phyloP scores from a whole-genome alignment of 92 coral and sea anemone species.

The Paramuricea clavata region DNA sequence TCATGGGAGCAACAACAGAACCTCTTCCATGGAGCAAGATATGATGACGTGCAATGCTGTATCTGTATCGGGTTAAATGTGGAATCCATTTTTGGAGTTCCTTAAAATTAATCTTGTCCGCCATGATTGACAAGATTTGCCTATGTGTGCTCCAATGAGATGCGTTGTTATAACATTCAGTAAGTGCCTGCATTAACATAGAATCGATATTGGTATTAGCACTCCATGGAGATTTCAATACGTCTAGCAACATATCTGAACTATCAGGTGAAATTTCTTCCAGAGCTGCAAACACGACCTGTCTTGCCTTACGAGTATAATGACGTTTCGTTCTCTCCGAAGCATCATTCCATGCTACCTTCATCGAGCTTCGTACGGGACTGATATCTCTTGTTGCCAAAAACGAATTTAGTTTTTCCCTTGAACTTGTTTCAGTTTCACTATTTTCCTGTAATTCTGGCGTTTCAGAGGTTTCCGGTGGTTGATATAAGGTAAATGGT shows the following conservation, averaged over 20 bases:
- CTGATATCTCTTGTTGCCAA: constrained; percentile 58
- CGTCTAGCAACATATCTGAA: neutral
- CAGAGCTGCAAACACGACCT: constrained; percentile 44
- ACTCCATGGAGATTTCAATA: too few species aligned
- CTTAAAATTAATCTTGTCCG: constrained; percentile 61
- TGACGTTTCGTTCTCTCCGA: constrained; percentile 59
- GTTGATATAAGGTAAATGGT: neutral
- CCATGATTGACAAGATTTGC: constrained; percentile 58
- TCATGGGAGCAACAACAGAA: constrained; percentile 20
- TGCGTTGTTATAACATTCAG: constrained; percentile 64
- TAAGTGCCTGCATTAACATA: constrained; percentile 44
- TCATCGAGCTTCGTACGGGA: neutral
- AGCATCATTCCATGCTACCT: constrained; percentile 55
- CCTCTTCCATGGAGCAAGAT: constrained; percentile 61
- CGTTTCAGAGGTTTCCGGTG: neutral
- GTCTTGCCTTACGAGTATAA: constrained; percentile 57
- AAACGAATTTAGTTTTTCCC: neutral
- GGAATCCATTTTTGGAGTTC: constrained; percentile 48
- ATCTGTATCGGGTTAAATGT: constrained; percentile 56
- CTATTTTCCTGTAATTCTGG: neutral
- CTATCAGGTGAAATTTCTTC: constrained; percentile 53
- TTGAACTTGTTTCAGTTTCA: neutral
- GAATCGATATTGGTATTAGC: constrained; percentile 31
- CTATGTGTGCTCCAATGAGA: constrained; percentile 54
- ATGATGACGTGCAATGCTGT: constrained; percentile 62